Conservation (phyloP, 2,888 invertebrate species). For the Plebejus argus region DNA sequence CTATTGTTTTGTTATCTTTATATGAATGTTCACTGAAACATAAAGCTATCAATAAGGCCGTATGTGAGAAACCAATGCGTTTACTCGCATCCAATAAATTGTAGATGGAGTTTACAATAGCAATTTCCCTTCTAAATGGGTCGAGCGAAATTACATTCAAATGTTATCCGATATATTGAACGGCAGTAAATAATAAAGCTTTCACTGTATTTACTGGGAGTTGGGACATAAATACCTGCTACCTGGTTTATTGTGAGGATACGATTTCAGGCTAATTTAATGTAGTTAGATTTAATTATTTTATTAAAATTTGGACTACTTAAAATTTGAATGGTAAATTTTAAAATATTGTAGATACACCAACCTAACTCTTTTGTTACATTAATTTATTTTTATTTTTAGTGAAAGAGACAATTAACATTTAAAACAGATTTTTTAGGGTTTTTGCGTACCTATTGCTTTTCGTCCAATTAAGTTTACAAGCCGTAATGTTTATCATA, state of each 20-base stretch:
- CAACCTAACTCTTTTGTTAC: no score
- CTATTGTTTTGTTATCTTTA: background rate
- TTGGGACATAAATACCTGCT: background rate
- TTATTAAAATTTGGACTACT: no score
- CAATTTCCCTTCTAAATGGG: constrained; percentile 19
- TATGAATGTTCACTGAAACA: background rate
- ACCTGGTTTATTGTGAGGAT: background rate
- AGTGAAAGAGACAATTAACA: no score
- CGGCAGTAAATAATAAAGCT: constrained; percentile 19
- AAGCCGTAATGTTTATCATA: background rate
- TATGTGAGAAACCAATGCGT: constrained; percentile 3
- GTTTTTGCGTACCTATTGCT: background rate
- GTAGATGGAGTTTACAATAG: constrained; percentile 25
- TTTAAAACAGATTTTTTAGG: background rate
- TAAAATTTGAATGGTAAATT: no score
- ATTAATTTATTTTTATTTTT: no score
- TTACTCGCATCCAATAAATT: constrained; percentile 23
- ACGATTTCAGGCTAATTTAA: background rate
- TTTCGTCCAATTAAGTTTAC: background rate
- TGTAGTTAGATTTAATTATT: no score
- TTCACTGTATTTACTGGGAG: constrained; percentile 5
- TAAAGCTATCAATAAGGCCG: constrained; percentile 11
- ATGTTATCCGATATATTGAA: constrained; percentile 24
- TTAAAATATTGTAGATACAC: no score
- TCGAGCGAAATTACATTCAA: constrained; percentile 22